Base-by-base conservation (phyloP, 2,888 invertebrate species). In the Sepiola atlantica region DNA sequence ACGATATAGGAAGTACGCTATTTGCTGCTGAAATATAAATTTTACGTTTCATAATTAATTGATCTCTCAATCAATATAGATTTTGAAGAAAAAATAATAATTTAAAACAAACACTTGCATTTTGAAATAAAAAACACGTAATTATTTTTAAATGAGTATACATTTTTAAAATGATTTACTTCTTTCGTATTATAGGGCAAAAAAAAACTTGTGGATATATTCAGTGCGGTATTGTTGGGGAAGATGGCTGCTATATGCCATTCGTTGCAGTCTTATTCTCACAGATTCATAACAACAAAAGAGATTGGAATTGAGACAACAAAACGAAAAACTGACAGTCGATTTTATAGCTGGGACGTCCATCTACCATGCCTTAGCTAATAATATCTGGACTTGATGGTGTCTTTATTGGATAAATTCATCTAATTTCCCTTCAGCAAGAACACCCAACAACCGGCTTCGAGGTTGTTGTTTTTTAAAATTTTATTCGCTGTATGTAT, bases 221-320 rank as follows among this genome's bases (percentile, higher is more conserved):
- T 77, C n/a, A 77, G 77, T 77, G 77, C 77, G n/a, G 77, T 14
- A 77, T 32, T 77, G 77, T 77, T 77, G 32, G n/a, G 77, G n/a
- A 61, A 77, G n/a, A 77, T 77, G 77, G 77, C 77, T n/a, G 77
- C 77, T 77, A 77, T n/a, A 77, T 77, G 77, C 77, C n/a, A 77
- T 14, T 77, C n/a, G 77, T 32, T n/a, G 21, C n/a, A 32, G 77
- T 18, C n/a, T 32, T 77, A n/a, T 77, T n/a, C 77, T 8, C 14
- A 14, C 77, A 18, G 16, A n/a, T 77, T 77, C 77, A 77, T 77
- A 77, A 77, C 77, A 77, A 77, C 77, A 77, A n/a, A 77, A 77
- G 77, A 16, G 32, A 77, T 77, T 16, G 32, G 77, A 77, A n/a
- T 77, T n/a, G 77, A 77, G 18, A 77, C n/a, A 77, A 77, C 77